These are phyloP conservation scores for Porites cylindrica DNA, from an alignment of 92 coral and sea anemone species.

Conservation along the genomic window DNA sequence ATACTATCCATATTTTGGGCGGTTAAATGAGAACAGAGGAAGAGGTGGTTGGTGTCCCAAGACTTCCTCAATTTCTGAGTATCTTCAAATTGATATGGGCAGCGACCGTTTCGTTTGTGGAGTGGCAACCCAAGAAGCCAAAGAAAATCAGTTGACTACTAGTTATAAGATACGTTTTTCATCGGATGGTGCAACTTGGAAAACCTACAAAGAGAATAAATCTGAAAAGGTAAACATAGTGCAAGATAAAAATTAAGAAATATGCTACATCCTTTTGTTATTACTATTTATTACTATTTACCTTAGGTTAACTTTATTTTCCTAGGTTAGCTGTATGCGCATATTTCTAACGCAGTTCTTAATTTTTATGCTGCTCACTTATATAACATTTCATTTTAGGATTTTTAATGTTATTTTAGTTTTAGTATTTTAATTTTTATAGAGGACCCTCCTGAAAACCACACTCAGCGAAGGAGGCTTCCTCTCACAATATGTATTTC, in stretches of 20 bases:
- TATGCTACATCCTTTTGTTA: too few relatives aligned
- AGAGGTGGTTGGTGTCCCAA: neutral
- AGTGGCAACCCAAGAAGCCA: neutral
- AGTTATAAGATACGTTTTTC: neutral
- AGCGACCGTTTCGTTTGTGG: neutral
- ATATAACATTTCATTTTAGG: too few relatives aligned
- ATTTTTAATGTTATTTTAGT: too few relatives aligned
- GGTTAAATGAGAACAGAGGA: neutral
- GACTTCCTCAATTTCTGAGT: neutral
- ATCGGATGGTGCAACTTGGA: neutral
- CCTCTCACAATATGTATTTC: too few relatives aligned
- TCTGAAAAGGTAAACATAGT: neutral
- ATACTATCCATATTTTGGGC: neutral
- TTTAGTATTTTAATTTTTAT: too few relatives aligned
- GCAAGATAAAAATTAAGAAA: neutral
- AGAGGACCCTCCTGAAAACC: too few relatives aligned
- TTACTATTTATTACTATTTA: too few relatives aligned
- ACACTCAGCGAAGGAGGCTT: too few relatives aligned
- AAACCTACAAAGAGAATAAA: neutral
- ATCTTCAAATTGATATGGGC: slow-evolving; percentile 22
- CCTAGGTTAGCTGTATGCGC: too few relatives aligned
- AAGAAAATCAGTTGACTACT: neutral
- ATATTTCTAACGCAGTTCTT: too few relatives aligned
- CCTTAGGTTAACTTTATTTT: too few relatives aligned
- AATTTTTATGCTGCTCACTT: too few relatives aligned